These are phyloP conservation scores for Oryctolagus cuniculus DNA, from an alignment of 2,113 vertebrate genomes.

Conservation along the genomic window DNA sequence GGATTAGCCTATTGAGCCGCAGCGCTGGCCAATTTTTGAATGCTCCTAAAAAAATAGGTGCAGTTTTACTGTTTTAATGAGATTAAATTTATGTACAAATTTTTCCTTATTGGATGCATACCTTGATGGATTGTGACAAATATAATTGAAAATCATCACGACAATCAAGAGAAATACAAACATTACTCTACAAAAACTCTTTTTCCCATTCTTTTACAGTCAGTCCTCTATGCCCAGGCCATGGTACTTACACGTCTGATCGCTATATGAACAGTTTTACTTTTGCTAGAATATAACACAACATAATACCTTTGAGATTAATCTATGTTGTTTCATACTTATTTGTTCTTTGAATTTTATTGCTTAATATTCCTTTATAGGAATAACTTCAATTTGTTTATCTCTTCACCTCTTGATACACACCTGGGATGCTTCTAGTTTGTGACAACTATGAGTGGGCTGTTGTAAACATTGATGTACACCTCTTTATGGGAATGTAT, in stretches of 20 bases:
- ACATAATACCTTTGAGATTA: not conserved
- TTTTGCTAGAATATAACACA: not conserved
- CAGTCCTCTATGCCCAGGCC: accelerated
- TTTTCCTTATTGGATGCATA: not conserved
- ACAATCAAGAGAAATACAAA: not conserved
- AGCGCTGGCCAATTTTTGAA: too few relatives aligned
- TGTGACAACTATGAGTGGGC: not conserved
- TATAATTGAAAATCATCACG: not conserved
- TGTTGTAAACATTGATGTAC: not conserved
- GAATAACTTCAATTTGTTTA: not conserved
- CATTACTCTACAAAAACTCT: not conserved
- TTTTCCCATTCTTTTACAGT: accelerated
- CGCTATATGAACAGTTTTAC: accelerated
- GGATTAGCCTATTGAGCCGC: too few relatives aligned
- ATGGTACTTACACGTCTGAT: too few relatives aligned
- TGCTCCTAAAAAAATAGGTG: not conserved
- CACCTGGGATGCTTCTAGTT: not conserved
- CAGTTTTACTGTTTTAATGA: not conserved
- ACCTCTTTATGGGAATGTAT: not conserved
- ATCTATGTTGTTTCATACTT: not conserved
- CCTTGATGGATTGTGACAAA: not conserved
- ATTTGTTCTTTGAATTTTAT: not conserved
- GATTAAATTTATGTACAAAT: not conserved
- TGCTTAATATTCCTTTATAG: not conserved
- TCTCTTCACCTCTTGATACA: not conserved